These are phyloP conservation scores for Pantherophis vulpinus DNA, from an alignment of 2,797 vertebrate species.

Conservation along the genomic window DNA sequence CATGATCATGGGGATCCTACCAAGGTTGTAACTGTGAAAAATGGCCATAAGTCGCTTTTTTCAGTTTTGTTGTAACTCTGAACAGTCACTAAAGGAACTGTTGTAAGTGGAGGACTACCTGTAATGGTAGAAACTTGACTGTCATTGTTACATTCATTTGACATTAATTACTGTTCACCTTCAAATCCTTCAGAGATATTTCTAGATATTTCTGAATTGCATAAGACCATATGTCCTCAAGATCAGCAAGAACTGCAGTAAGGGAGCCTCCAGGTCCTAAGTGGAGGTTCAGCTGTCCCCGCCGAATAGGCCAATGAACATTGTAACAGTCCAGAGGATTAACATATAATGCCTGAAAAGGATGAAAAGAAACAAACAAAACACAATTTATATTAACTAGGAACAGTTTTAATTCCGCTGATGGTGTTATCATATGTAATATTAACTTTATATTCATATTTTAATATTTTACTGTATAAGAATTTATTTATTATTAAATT, in stretches of 20 bases:
- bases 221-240: slow-evolving; percentile 93
- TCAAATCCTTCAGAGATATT: slow-evolving; percentile 93
- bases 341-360: slow-evolving; percentile 84
- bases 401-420: slow-evolving; percentile 19
- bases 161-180: slow-evolving; percentile 74
- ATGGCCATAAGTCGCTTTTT: too few relatives aligned
- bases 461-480: neutral
- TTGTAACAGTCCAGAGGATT: slow-evolving; percentile 90
- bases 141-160: neutral
- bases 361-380: slow-evolving; percentile 9
- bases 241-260: slow-evolving; percentile 85
- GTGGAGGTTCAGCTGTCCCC: slow-evolving; percentile 90
- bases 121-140: neutral
- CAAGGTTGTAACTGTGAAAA: too few relatives aligned
- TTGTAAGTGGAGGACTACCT: too few relatives aligned
- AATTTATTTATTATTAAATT: neutral
- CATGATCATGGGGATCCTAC: too few relatives aligned
- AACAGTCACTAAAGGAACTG: too few relatives aligned
- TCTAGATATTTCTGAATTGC: slow-evolving; percentile 92
- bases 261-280: slow-evolving; percentile 86
- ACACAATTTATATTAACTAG: neutral
- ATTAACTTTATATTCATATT: neutral
- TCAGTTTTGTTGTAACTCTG: too few relatives aligned
- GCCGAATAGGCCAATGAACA: slow-evolving; percentile 89
- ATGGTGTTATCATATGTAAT: neutral